Evolutionary conservation across 1,140 invertebrate species (phyloP), one percentile per base, ranked within the genome.

Genomic region (Papilio helenus): DNA sequence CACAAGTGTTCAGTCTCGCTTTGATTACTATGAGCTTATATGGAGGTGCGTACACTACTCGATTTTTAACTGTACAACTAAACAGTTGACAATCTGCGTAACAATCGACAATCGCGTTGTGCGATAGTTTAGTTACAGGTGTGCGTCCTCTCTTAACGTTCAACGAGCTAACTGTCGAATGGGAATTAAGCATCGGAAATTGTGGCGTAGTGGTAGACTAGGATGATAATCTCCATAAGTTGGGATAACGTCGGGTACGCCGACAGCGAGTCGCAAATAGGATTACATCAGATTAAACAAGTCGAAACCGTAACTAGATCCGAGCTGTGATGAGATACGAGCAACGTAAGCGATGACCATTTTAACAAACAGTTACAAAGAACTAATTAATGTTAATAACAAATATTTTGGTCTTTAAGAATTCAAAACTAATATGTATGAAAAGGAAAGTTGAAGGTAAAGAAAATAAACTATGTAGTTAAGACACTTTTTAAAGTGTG

Each of bases 151-250:
- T 14, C 26, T 34, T 14, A 39, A 68, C 61, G 16, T 68, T 68
- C 26, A 68, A 29, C 61, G 61, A 68, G 61, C 26, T 68, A 34
- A 68, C 23, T 34, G 61, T 68, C 26, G 61, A 68, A 68, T 26
- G 3, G 61, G 61, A 29, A 3, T 68, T 29, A 68, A 68, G 26
- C 61, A 29, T 29, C 61, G 61, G 61, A 68, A 68, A 68, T 68
- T 68, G 61, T 68, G 26, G 23, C 23, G 23, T 26, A 65, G 58
- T 68, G 23, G 58, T 34, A 61, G 58, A 61, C 61, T 12, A 29
- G 61, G 61, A 29, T 68, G 18, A 68, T 68, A 29, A 68, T 68
- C 61, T 68, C 18, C 26, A 68, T 68, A 68, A 68, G 61, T 68
- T 68, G 61, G 61, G 61, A 68, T 61, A 23, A 61, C 61, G 61